Conservation (phyloP, 2,797 vertebrate species). For the Rousettus madagascariensis region DNA sequence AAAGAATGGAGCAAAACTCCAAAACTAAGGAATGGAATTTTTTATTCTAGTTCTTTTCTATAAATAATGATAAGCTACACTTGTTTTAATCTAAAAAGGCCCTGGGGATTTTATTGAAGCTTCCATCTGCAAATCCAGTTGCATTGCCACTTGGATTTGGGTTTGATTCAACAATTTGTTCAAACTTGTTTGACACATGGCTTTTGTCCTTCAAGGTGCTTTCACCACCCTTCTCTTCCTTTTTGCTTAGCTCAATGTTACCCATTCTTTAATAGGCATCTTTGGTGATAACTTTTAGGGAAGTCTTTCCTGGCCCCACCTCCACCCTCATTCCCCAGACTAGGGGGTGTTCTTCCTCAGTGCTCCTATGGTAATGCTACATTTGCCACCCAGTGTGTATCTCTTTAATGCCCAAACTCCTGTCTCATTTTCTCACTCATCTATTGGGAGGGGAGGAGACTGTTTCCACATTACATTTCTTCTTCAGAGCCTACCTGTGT, state of each 20-base stretch:
- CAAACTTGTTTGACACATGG: neutral
- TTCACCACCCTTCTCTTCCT: neutral
- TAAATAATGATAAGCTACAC: neutral
- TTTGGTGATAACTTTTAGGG: neutral
- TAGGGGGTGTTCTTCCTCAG: neutral
- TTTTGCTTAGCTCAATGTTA: neutral
- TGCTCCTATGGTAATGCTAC: rapidly evolving
- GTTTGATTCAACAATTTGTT: neutral
- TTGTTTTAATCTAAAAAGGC: neutral
- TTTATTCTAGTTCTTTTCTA: neutral
- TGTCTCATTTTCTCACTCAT: neutral
- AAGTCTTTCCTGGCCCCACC: neutral
- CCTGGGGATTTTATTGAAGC: neutral
- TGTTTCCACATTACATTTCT: neutral
- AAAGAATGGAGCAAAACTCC: neutral
- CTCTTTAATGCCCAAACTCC: neutral
- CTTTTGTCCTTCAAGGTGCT: neutral
- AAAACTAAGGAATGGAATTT: neutral
- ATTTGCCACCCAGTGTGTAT: neutral
- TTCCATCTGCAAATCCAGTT: neutral
- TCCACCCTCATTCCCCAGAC: neutral
- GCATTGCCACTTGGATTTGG: neutral
- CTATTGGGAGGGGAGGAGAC: neutral
- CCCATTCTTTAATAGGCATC: neutral
- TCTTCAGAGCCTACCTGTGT: neutral